phyloP scores from a whole-genome alignment of 2,113 vertebrate species.

The Hassar affinis region DNA sequence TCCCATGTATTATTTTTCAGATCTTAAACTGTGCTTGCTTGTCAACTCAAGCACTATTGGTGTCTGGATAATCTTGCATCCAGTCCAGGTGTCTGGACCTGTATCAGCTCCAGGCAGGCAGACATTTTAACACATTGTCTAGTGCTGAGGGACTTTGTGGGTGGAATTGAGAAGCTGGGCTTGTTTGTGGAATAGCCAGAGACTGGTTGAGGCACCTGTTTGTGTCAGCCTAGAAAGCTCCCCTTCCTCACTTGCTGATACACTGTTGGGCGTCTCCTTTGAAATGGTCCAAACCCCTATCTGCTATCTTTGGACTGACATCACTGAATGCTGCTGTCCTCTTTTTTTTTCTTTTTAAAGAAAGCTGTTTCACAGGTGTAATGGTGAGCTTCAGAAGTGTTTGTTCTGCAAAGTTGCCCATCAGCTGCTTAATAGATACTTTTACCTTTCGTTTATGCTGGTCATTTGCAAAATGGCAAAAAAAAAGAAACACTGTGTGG shows the following conservation, averaged over 20 bases:
- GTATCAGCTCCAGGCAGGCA: conserved; percentile 39
- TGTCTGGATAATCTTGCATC: conserved; percentile 34
- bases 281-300: conserved; percentile 34
- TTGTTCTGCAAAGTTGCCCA: conserved; percentile 25
- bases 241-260: conserved; percentile 28
- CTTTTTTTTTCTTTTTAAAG: conserved; percentile 21
- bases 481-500: neutral
- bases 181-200: conserved; percentile 46
- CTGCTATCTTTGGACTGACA: conserved; percentile 43
- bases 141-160: conserved; percentile 30
- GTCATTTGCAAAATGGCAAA: neutral
- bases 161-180: conserved; percentile 32
- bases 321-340: conserved; percentile 29
- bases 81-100: conserved; percentile 35
- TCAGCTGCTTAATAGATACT: neutral
- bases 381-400: conserved; percentile 28
- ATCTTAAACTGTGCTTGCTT: conserved; percentile 33
- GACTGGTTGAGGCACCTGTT: conserved; percentile 39
- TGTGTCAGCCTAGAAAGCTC: conserved; percentile 41
- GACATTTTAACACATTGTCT: conserved; percentile 47
- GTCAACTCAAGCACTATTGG: conserved; percentile 9
- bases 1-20: neutral
- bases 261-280: conserved; percentile 37
- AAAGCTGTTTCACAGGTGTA: conserved; percentile 40
- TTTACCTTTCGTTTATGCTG: conserved; percentile 9